Percentiles rank a stretch among this genome's conserved stretches.
These are phyloP conservation scores for Dexiosoma caninum DNA, from an alignment of 2,888 invertebrate species.

Conservation along the genomic window DNA sequence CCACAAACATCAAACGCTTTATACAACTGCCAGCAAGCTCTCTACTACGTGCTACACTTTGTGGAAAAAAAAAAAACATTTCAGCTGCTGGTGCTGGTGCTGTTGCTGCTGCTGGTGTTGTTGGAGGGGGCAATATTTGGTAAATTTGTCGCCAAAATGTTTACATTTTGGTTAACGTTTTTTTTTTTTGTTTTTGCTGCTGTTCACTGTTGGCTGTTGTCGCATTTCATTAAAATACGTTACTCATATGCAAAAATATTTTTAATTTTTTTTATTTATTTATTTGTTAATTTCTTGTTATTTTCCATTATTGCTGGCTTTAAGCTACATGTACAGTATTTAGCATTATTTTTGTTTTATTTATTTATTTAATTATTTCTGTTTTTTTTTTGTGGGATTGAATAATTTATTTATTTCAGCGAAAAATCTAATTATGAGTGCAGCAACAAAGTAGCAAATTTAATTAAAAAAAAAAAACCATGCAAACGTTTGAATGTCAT, in stretches of 20 bases:
- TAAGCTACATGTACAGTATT: not conserved
- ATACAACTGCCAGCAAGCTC: too few relatives aligned
- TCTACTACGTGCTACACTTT: conserved; percentile 10
- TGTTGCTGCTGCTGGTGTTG: not conserved
- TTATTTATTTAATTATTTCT: not conserved
- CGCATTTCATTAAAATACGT: conserved; percentile 46
- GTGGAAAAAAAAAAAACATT: not conserved
- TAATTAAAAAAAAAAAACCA: too few relatives aligned
- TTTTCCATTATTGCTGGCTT: not conserved
- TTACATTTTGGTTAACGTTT: not conserved
- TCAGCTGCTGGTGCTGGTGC: not conserved
- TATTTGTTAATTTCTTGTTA: not conserved
- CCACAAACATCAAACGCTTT: conserved; percentile 18
- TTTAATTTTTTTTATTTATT: not conserved
- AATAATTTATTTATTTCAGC: not conserved
- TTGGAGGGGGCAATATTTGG: not conserved
- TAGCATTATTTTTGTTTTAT: not conserved
- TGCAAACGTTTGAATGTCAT: conserved; percentile 37
- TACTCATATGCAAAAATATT: conserved; percentile 58
- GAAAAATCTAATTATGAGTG: conserved; percentile 40
- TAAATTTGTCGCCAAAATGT: conserved; percentile 42
- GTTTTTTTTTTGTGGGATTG: not conserved
- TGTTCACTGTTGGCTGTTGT: conserved; percentile 29
- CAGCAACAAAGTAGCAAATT: conserved; percentile 22
- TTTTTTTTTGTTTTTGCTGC: not conserved